Conservation (phyloP, 1,140 invertebrate genomes). For the Drosophila watanabei region DNA sequence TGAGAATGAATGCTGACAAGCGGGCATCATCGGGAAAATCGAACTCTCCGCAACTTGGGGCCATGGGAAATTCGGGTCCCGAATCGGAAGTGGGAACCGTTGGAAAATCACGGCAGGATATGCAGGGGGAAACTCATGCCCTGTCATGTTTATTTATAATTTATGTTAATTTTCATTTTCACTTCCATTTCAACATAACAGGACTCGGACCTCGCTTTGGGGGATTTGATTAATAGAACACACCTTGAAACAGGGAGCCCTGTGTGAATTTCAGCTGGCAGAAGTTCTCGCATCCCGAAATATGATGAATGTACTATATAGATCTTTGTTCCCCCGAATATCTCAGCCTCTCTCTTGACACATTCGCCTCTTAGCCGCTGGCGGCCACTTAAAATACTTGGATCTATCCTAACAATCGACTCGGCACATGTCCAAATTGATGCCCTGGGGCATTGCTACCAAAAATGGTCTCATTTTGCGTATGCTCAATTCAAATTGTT, state of each 20-base stretch:
- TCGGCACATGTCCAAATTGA: constrained; percentile 83
- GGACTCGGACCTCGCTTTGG: constrained; percentile 15
- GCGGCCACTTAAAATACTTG: constrained; percentile 75
- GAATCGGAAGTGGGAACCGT: constrained; percentile 77
- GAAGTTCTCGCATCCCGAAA: constrained; percentile 9
- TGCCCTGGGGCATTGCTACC: constrained; percentile 80
- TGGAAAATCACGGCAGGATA: constrained; percentile 64
- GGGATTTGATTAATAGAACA: constrained; percentile 73
- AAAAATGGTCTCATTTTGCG: constrained; percentile 82
- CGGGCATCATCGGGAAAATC: constrained; percentile 62
- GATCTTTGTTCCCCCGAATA: constrained; percentile 6
- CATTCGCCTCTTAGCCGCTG: constrained; percentile 38
- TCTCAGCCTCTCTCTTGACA: constrained; percentile 37
- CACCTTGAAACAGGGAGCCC: constrained; percentile 55
- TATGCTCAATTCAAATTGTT: constrained; percentile 83
- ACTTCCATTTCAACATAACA: constrained; percentile 64
- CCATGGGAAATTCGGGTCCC: constrained; percentile 70
- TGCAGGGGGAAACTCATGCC: constrained; percentile 22
- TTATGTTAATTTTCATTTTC: constrained; percentile 74
- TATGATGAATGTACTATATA: constrained; percentile 35
- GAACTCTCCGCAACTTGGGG: constrained; percentile 41
- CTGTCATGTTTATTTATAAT: constrained; percentile 73
- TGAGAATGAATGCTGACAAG: constrained; percentile 66
- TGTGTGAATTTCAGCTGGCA: constrained; percentile 38
- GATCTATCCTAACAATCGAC: constrained; percentile 62